Evolutionary conservation across 2,113 vertebrate genomes (phyloP).

Genomic region (Theristicus caerulescens): DNA sequence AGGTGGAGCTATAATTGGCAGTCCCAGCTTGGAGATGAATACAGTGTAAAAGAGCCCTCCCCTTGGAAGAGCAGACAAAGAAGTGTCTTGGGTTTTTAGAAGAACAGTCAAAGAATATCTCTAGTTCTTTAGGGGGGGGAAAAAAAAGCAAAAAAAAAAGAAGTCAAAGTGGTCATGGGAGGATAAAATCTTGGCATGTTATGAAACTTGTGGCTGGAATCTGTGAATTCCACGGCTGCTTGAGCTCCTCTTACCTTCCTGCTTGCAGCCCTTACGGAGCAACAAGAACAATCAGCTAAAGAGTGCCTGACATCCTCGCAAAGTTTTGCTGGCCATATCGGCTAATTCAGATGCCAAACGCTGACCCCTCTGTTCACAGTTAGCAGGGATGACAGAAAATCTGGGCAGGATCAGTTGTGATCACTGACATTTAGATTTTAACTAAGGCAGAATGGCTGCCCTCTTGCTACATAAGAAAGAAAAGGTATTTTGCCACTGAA

Average conservation of each 20-base stretch:
- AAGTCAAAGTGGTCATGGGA: background rate
- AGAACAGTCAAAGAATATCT: background rate
- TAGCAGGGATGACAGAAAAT: conserved; percentile 19
- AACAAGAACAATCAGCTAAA: background rate
- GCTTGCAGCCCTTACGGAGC: background rate
- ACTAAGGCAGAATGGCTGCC: background rate
- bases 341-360: background rate
- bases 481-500: background rate
- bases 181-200: background rate
- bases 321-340: background rate
- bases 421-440: conserved; percentile 45
- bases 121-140: background rate
- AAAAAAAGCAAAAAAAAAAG: background rate
- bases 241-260: background rate
- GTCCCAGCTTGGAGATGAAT: background rate
- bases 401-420: background rate
- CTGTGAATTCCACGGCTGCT: background rate
- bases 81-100: conserved; percentile 9
- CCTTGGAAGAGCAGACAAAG: conserved; percentile 27
- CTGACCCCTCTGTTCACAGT: background rate
- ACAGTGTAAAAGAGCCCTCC: background rate
- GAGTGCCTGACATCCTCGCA: background rate
- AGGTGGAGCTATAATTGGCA: conserved; percentile 9
- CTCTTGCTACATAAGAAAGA: background rate
- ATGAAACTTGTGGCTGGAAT: conserved; percentile 1